These are phyloP conservation scores for Meriones psammophilus DNA, from an alignment of 2,797 vertebrate species.

Conservation along the genomic window DNA sequence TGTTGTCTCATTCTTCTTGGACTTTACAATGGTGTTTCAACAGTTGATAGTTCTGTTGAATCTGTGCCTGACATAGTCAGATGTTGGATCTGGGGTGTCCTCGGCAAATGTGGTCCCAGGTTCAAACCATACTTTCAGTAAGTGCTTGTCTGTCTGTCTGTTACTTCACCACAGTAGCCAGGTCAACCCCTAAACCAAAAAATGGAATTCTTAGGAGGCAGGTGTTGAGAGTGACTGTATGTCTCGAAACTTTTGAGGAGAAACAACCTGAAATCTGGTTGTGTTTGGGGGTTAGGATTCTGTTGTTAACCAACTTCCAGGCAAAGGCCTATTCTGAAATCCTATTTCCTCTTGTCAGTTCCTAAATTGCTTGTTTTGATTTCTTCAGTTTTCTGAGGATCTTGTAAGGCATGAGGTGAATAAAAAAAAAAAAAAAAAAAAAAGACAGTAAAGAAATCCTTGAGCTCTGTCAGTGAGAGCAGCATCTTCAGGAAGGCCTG, in stretches of 20 bases:
- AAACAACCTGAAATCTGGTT: neutral
- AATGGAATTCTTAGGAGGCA: neutral
- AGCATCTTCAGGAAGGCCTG: neutral
- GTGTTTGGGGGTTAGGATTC: neutral
- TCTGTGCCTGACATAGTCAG: neutral
- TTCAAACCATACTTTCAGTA: conserved; percentile 12
- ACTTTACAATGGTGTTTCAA: neutral
- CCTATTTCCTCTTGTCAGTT: neutral
- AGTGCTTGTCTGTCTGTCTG: neutral
- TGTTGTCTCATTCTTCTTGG: neutral
- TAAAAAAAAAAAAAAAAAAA: neutral
- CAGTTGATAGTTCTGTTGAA: neutral
- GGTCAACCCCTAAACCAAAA: neutral
- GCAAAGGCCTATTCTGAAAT: neutral
- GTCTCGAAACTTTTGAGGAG: neutral
- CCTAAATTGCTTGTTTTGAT: neutral
- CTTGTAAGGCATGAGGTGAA: neutral
- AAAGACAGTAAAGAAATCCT: neutral
- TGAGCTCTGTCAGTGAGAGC: neutral
- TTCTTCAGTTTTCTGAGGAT: neutral
- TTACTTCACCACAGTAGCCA: neutral
- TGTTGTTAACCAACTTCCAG: neutral
- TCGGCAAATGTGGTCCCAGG: neutral
- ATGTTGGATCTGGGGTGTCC: neutral
- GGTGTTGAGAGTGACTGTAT: fast-evolving